Conservation (phyloP, 2,797 vertebrate genomes). For the Bucorvus abyssinicus region DNA sequence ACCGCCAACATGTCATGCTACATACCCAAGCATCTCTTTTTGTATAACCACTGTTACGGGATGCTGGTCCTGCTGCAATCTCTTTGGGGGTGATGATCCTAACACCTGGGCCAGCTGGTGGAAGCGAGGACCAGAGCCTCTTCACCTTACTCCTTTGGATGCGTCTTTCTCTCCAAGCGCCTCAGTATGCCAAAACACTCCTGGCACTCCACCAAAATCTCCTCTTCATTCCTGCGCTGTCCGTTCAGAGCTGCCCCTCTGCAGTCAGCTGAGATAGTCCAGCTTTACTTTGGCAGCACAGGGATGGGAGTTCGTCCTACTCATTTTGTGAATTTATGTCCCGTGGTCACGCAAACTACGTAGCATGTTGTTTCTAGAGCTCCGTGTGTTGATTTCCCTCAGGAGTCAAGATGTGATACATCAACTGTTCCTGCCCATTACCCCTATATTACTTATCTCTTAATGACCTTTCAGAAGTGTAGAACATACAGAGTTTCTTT, state of each 20-base stretch:
- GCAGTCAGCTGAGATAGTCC: background rate
- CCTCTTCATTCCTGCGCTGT: background rate
- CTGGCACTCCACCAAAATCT: background rate
- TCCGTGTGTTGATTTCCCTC: background rate
- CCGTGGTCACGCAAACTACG: accelerated
- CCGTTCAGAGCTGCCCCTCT: background rate
- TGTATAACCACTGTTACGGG: background rate
- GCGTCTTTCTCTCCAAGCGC: accelerated
- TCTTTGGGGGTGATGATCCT: background rate
- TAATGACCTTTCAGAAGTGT: constrained; percentile 16
- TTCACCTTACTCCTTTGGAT: background rate
- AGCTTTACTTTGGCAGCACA: background rate
- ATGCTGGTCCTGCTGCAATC: background rate
- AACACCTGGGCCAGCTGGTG: background rate
- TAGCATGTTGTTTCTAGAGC: background rate
- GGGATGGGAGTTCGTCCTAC: background rate
- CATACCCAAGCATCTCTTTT: no score
- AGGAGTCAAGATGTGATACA: background rate
- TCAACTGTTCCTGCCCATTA: background rate
- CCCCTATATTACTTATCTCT: background rate
- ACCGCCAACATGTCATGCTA: background rate
- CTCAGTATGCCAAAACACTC: background rate
- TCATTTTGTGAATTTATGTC: background rate
- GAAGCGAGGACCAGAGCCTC: background rate
- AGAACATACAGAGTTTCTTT: background rate